These are phyloP conservation scores for Uropsilus gracilis DNA, from an alignment of 2,113 vertebrate species.

Conservation along the genomic window DNA sequence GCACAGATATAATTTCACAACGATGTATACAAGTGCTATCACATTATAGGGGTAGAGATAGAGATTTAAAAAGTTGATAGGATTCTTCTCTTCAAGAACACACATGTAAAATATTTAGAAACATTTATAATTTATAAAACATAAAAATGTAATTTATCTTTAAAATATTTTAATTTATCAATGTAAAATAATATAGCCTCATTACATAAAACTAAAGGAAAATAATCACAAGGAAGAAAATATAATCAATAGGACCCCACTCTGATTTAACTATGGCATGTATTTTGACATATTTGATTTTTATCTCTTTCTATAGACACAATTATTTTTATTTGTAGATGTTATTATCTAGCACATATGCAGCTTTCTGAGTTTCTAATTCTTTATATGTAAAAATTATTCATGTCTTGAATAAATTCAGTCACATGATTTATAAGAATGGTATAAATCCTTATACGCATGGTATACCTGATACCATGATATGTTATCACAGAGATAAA, in stretches of 20 bases:
- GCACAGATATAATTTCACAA: not conserved
- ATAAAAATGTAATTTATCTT: not conserved
- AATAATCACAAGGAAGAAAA: not conserved
- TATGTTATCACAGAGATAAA: not conserved
- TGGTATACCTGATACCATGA: not conserved
- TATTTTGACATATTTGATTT: not conserved
- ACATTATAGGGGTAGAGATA: not conserved
- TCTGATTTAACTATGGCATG: not conserved
- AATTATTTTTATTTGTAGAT: not conserved
- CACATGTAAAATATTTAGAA: not conserved
- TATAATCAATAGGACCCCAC: not conserved
- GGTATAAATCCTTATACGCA: too few relatives aligned
- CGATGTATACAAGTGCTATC: not conserved
- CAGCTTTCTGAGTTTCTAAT: not conserved
- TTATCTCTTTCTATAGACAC: not conserved
- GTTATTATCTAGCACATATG: not conserved
- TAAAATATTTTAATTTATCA: conserved; percentile 5
- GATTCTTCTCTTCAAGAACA: not conserved
- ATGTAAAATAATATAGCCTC: not conserved
- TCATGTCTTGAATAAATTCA: not conserved
- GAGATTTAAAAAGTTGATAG: not conserved
- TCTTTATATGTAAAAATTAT: not conserved
- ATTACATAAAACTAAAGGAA: not conserved
- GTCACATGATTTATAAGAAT: not conserved
- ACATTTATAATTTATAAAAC: not conserved